phyloP scores from a whole-genome alignment of 1,140 invertebrate genomes.

The Nephotettix cincticeps region DNA sequence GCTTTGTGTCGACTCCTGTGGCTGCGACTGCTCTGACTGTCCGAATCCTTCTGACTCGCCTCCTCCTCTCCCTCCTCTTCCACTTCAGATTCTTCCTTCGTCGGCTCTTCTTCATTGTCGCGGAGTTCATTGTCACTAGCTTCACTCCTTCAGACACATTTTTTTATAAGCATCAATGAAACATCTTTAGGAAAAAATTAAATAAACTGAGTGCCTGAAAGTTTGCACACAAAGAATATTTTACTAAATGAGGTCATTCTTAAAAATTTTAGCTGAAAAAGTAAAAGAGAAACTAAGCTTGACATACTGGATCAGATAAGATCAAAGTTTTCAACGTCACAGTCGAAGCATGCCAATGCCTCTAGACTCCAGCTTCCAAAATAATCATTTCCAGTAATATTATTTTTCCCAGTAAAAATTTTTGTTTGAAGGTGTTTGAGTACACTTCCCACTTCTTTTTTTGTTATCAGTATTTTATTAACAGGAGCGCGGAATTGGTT shows the following conservation, averaged over 20 bases:
- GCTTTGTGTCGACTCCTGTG: conserved; percentile 46
- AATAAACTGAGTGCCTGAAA: too few species aligned
- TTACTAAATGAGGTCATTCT: too few species aligned
- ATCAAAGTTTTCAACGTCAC: background rate
- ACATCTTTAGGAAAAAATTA: too few species aligned
- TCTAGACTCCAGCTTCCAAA: background rate
- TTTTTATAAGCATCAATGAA: too few species aligned
- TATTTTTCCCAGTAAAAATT: too few species aligned
- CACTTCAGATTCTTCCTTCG: conserved; percentile 19
- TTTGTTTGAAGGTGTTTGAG: too few species aligned
- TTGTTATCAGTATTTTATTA: too few species aligned
- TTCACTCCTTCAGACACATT: conserved; percentile 22
- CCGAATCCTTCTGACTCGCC: conserved; percentile 23
- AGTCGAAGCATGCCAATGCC: background rate
- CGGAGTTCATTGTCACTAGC: background rate
- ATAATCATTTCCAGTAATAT: background rate
- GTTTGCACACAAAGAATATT: too few species aligned
- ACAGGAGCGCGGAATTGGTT: too few species aligned
- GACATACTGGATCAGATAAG: background rate
- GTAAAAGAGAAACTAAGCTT: background rate
- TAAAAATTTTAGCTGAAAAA: too few species aligned
- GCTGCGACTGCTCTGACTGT: conserved; percentile 27
- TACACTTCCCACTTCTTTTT: too few species aligned
- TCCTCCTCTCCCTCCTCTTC: conserved; percentile 36
- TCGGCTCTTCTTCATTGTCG: background rate